A percentile compares a stretch with the other conserved stretches of the same genome.
Conservation (phyloP, 2,797 vertebrate genomes). For the Buceros bicornis region DNA sequence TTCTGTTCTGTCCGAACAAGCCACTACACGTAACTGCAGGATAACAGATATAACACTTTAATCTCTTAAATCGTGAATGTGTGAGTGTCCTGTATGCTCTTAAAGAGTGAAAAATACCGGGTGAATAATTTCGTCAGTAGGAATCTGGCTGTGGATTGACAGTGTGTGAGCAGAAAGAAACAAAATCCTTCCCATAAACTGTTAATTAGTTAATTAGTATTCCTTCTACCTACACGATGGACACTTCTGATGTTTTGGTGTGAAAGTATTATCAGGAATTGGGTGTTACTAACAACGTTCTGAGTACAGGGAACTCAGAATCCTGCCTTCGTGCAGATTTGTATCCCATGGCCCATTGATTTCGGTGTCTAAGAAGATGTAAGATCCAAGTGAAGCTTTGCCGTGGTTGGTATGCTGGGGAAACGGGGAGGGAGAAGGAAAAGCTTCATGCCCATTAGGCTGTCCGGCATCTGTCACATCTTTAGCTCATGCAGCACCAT, state of each 20-base stretch:
- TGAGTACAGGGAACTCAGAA: background rate
- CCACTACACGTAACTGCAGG: background rate
- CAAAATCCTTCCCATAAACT: background rate
- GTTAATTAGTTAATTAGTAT: background rate
- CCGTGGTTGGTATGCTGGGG: accelerated
- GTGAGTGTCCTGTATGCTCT: background rate
- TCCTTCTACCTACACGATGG: accelerated
- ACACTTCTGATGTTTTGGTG: background rate
- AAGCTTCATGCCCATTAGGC: background rate
- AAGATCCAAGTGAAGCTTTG: background rate
- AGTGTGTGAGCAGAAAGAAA: background rate
- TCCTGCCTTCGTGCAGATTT: background rate
- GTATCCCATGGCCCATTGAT: background rate
- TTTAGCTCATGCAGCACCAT: background rate
- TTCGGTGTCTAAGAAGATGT: background rate
- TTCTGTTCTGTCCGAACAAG: background rate
- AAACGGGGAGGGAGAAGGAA: background rate
- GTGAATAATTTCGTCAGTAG: background rate
- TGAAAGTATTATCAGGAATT: background rate
- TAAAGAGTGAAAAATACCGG: background rate
- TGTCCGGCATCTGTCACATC: background rate
- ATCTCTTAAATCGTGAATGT: background rate
- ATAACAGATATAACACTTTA: background rate
- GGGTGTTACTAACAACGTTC: background rate
- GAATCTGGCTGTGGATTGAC: background rate